A percentile compares a stretch with the other conserved stretches of the same genome.
These are phyloP conservation scores for Ennomos quercinarius DNA, from an alignment of 2,888 invertebrate genomes.

Conservation along the genomic window DNA sequence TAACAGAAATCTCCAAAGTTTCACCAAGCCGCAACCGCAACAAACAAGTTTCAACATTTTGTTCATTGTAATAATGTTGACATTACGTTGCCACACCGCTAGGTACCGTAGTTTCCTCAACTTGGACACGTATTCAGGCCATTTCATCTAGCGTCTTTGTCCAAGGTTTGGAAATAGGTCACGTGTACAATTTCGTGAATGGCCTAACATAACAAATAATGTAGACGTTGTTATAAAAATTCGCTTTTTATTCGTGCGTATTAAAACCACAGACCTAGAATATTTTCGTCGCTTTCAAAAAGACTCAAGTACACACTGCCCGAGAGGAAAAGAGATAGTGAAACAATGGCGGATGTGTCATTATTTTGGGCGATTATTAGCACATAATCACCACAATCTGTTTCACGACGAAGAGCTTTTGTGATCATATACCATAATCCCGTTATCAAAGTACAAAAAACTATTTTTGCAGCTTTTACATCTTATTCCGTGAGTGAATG, in stretches of 20 bases:
- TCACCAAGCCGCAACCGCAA: constrained; percentile 15
- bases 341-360: too few species aligned
- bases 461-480: too few species aligned
- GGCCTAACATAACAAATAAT: constrained; percentile 1
- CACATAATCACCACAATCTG: too few species aligned
- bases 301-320: too few species aligned
- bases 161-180: constrained; percentile 9
- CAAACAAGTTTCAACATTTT: constrained; percentile 48
- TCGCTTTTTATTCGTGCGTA: constrained; percentile 9
- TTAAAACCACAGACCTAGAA: too few species aligned
- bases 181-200: constrained; percentile 16
- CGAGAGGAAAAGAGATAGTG: too few species aligned
- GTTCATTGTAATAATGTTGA: constrained; percentile 47
- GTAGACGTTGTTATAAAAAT: background rate
- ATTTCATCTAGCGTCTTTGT: constrained; percentile 30
- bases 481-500: too few species aligned
- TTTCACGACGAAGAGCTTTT: too few species aligned
- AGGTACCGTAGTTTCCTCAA: constrained; percentile 29
- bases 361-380: too few species aligned
- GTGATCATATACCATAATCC: too few species aligned
- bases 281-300: too few species aligned
- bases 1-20: constrained; percentile 9
- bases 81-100: constrained; percentile 50
- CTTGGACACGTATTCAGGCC: constrained; percentile 49
- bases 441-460: too few species aligned